Conservation (phyloP, 2,888 invertebrate species). For the Arenicola marina region DNA sequence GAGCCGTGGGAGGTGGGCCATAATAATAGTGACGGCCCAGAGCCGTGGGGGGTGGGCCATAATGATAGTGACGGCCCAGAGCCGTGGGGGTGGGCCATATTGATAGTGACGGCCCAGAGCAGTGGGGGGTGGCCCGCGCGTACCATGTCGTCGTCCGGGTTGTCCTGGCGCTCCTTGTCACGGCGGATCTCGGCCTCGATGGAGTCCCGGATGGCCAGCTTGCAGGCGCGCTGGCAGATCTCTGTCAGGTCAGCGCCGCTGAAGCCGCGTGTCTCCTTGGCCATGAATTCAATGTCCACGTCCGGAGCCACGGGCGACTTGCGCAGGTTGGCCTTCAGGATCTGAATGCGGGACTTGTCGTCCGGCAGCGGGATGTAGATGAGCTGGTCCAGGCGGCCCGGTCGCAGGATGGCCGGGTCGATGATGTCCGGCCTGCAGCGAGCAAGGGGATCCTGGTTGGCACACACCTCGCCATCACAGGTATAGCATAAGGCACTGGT, state of each 20-base stretch:
- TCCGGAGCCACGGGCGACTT: conserved; percentile 94
- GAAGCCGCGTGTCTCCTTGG: conserved; percentile 84
- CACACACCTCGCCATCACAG: too few species aligned
- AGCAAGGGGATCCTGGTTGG: too few species aligned
- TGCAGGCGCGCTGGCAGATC: conserved; percentile 99
- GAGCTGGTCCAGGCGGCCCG: conserved; percentile 97
- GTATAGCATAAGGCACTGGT: too few species aligned
- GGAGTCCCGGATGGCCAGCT: conserved; percentile 96
- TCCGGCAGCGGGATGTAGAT: conserved; percentile 99
- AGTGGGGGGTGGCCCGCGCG: too few species aligned
- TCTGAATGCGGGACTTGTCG: conserved; percentile 95
- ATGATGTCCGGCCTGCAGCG: conserved; percentile 81
- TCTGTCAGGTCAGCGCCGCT: conserved; percentile 99
- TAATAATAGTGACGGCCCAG: too few species aligned
- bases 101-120: too few species aligned
- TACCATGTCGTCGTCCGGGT: conserved; percentile 68
- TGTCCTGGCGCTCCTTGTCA: conserved; percentile 82
- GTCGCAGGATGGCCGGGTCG: conserved; percentile 97
- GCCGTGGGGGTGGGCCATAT: too few species aligned
- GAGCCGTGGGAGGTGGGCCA: too few species aligned
- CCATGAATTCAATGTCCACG: conserved; percentile 78
- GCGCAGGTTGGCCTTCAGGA: conserved; percentile 91
- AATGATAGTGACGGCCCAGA: too few species aligned
- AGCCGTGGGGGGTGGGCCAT: too few species aligned
- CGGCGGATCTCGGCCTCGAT: conserved; percentile 94